Conservation (phyloP, 2,113 vertebrate genomes). For the Paracanthobrama guichenoti region DNA sequence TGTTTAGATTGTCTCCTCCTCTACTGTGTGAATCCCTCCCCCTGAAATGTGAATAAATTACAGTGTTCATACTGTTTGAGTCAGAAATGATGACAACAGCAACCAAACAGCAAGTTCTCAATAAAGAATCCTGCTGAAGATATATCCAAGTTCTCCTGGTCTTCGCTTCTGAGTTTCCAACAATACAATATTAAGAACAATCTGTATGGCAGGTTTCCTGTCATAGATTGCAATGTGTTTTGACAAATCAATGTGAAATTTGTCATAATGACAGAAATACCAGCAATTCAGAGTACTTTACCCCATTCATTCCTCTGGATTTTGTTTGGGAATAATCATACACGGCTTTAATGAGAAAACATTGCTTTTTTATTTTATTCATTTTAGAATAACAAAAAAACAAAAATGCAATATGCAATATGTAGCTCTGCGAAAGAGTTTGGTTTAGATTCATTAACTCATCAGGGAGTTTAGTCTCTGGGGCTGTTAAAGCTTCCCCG, state of each 20-base stretch:
- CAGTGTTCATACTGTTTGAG: too few species aligned
- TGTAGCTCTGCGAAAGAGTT: background rate
- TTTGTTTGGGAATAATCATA: background rate
- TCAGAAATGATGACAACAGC: too few species aligned
- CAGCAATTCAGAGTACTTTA: background rate
- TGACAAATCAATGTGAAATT: background rate
- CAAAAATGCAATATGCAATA: background rate
- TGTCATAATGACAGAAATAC: background rate
- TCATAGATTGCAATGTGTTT: background rate
- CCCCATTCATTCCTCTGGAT: background rate
- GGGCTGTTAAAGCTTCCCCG: background rate
- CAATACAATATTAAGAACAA: background rate
- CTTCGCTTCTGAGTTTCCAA: too few species aligned
- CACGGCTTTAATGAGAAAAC: background rate
- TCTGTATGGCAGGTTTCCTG: background rate
- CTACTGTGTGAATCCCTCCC: too few species aligned
- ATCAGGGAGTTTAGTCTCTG: constrained; percentile 6
- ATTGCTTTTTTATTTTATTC: too few species aligned
- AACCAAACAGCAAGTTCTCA: too few species aligned
- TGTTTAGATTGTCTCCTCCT: too few species aligned
- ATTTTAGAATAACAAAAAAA: background rate
- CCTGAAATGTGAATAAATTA: too few species aligned
- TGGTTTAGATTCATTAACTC: constrained; percentile 10
- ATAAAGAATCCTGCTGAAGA: too few species aligned
- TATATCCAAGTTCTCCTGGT: too few species aligned